A percentile compares a stretch with the other conserved stretches of the same genome.
These are phyloP conservation scores for Oreochromis grahami DNA, from an alignment of 2,797 vertebrate species.

Conservation along the genomic window DNA sequence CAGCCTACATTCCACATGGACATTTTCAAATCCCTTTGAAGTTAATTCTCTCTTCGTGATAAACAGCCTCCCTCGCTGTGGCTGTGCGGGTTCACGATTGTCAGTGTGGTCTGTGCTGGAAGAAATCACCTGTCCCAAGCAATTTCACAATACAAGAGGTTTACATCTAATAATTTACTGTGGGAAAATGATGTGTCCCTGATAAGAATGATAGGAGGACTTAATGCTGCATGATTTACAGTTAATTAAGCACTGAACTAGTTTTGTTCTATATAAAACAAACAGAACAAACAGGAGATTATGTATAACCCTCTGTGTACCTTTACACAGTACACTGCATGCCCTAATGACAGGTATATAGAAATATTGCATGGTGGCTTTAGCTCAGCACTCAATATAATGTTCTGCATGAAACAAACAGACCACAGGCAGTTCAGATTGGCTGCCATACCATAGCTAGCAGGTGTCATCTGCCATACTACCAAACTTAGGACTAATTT, in stretches of 20 bases:
- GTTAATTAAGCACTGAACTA: neutral
- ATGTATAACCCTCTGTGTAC: neutral
- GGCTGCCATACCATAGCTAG: neutral
- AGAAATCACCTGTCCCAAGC: slow-evolving; percentile 42
- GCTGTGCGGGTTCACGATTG: slow-evolving; percentile 21
- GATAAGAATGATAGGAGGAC: neutral
- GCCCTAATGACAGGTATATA: neutral
- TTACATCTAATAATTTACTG: slow-evolving; percentile 6
- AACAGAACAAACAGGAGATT: neutral
- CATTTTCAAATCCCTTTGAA: slow-evolving; percentile 64
- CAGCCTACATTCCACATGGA: slow-evolving; percentile 45
- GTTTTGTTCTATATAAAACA: neutral
- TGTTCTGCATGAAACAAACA: neutral
- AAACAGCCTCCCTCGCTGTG: slow-evolving; percentile 28
- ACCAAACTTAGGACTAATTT: neutral
- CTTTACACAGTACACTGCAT: neutral
- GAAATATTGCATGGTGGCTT: neutral
- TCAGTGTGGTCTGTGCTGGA: neutral
- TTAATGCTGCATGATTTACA: neutral
- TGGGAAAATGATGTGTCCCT: neutral
- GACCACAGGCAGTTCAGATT: neutral
- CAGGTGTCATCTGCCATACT: neutral
- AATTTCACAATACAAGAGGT: slow-evolving; percentile 26
- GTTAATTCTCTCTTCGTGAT: slow-evolving; percentile 58
- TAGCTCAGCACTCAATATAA: neutral